Base-by-base conservation (phyloP, 2,113 vertebrate species). In the Phyllostomus hastatus region DNA sequence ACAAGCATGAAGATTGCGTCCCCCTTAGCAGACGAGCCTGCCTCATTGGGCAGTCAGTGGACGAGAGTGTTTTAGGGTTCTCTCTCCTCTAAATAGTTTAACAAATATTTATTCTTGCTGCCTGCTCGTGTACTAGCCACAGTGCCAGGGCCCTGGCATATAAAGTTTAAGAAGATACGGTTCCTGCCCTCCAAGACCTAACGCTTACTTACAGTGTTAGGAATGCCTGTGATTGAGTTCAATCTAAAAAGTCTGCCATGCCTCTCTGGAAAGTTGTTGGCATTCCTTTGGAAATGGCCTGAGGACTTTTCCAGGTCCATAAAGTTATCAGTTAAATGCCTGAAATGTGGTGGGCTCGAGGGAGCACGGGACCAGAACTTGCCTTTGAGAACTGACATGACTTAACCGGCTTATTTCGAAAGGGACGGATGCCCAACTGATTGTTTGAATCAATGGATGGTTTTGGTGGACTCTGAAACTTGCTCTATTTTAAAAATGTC, bases 391-490 rank as follows among this genome's bases (percentile, higher is more conserved):
- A 50, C 22, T 81, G 17, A 80, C 50, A 43, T 76, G 79, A 33
- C 38, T 88, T 61, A 57, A 61, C 19, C 83, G 84, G 12, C 41
- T 81, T 26, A 70, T 94, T 97, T 92, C 38, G 66, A 90, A 95
- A 90, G 38, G 20, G 43, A 35, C 59, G 64, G 69, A 70, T 41
- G 4, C 54, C 28, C 31, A 64, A 83, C 76, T n/a, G 59, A 69
- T 81, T 64, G 41, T 59, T 89, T 57, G 46, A 87, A 64, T 75
- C n/a, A 35, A 0, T 83, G 46, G 33, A 78, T 93, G 20, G 54
- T 80, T 95, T 93, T 67, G 66, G 61, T 28, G 61, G 50, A 88
- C 52, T 82, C 57, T 52, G 75, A 90, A 85, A 61, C 96, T 84
- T 61, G 69, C 38, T 80, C 1, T 70, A 4, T 76, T 97, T 93